These are phyloP conservation scores for Hycleus phaleratus DNA, from an alignment of 1,140 invertebrate species.

Conservation along the genomic window DNA sequence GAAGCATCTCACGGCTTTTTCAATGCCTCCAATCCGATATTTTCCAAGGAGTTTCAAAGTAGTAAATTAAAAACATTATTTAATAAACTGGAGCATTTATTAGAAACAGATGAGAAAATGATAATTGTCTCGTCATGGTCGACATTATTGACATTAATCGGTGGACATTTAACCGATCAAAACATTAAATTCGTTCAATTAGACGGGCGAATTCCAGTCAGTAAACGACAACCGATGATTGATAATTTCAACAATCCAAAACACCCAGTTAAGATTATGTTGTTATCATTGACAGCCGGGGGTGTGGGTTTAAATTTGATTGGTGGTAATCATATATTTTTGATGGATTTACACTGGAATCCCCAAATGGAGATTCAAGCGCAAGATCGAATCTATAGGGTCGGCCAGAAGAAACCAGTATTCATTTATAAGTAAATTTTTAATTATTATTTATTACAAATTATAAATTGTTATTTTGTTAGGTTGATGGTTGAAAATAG, in stretches of 20 bases:
- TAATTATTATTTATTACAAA: not conserved
- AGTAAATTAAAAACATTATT: slow-evolving; percentile 56
- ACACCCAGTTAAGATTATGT: slow-evolving; percentile 44
- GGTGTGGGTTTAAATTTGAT: slow-evolving; percentile 87
- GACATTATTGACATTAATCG: slow-evolving; percentile 61
- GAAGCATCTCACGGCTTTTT: slow-evolving; percentile 49
- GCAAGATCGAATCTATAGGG: slow-evolving; percentile 83
- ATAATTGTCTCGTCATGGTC: slow-evolving; percentile 87
- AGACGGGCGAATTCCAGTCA: slow-evolving; percentile 57
- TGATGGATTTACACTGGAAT: slow-evolving; percentile 93
- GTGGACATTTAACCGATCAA: slow-evolving; percentile 47
- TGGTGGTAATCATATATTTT: slow-evolving; percentile 82
- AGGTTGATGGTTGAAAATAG: slow-evolving; percentile 77
- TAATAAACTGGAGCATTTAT: slow-evolving; percentile 34
- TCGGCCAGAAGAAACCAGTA: slow-evolving; percentile 77
- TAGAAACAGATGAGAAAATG: slow-evolving; percentile 59
- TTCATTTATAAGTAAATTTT: slow-evolving; percentile 68
- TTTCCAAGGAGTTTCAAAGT: slow-evolving; percentile 49
- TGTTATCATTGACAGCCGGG: slow-evolving; percentile 81
- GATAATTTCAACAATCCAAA: slow-evolving; percentile 61
- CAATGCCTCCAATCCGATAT: slow-evolving; percentile 61
- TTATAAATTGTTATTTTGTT: slow-evolving; percentile 13
- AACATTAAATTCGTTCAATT: slow-evolving; percentile 53
- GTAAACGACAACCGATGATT: slow-evolving; percentile 55
- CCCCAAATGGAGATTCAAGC: slow-evolving; percentile 88